Percentiles rank a stretch among this genome's conserved stretches.
Evolutionary conservation across 2,888 invertebrate species (phyloP).

Genomic region (Ennomos quercinarius): DNA sequence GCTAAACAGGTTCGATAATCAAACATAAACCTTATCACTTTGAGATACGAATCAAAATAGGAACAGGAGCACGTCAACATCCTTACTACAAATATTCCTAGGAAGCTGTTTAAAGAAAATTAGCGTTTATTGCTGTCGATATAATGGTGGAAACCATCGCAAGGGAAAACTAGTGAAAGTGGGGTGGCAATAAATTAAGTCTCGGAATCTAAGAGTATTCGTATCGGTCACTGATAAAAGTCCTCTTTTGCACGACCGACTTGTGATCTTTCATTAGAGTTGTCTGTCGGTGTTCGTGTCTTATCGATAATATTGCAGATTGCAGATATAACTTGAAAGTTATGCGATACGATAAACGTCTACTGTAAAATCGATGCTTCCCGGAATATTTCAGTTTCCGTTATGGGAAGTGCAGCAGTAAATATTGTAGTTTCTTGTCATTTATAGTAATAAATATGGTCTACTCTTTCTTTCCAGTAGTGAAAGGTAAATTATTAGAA

Average conservation of each 20-base stretch:
- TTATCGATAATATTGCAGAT: slow-evolving; percentile 41
- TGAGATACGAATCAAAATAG: slow-evolving; percentile 32
- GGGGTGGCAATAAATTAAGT: slow-evolving; percentile 78
- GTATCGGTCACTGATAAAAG: slow-evolving; percentile 80
- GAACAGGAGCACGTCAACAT: slow-evolving; percentile 25
- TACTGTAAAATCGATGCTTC: too few relatives aligned
- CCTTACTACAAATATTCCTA: slow-evolving; percentile 9
- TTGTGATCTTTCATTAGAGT: slow-evolving; percentile 64
- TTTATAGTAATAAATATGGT: too few relatives aligned
- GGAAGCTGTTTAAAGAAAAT: slow-evolving; percentile 24
- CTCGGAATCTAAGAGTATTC: slow-evolving; percentile 71
- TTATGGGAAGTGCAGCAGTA: too few relatives aligned
- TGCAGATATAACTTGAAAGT: too few relatives aligned
- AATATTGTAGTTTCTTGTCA: too few relatives aligned
- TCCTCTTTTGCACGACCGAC: slow-evolving; percentile 72
- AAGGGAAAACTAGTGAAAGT: slow-evolving; percentile 36
- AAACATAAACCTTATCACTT: slow-evolving; percentile 28
- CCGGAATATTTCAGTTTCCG: too few relatives aligned
- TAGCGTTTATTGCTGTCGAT: slow-evolving; percentile 4
- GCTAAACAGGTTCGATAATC: background rate
- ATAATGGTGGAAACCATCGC: slow-evolving; percentile 26
- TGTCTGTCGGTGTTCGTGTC: slow-evolving; percentile 33
- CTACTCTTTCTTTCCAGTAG: too few relatives aligned
- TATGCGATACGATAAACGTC: too few relatives aligned
- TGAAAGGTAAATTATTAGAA: too few relatives aligned